Percentiles rank a stretch among this genome's conserved stretches.
Conservation (phyloP, 2,113 vertebrate species). For the Urocynchramus pylzowi region DNA sequence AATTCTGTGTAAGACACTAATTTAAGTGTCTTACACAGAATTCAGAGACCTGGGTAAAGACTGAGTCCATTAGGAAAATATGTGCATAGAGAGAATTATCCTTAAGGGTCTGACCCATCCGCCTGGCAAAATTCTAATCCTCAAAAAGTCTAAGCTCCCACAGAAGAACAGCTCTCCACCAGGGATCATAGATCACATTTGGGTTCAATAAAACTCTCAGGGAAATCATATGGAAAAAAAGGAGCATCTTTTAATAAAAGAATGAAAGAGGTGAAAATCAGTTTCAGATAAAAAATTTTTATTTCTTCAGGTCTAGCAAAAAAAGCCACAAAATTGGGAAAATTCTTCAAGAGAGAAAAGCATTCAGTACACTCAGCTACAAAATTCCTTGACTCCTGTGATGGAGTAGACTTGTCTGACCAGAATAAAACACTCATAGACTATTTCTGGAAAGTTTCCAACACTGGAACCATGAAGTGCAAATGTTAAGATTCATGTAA, state of each 20-base stretch:
- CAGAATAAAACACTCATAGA: background rate
- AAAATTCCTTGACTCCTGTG: background rate
- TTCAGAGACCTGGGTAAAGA: background rate
- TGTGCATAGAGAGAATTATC: background rate
- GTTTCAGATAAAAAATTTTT: background rate
- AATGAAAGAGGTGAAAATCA: background rate
- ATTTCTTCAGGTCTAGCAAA: background rate
- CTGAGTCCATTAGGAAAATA: background rate
- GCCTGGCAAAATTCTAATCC: background rate
- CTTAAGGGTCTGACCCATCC: background rate
- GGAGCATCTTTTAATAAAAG: background rate
- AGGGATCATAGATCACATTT: background rate
- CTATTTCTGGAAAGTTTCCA: background rate
- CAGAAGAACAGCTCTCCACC: background rate
- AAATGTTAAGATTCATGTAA: background rate
- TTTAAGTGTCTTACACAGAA: background rate
- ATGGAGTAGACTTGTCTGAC: background rate
- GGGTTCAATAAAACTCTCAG: background rate
- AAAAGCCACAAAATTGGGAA: background rate
- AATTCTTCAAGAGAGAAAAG: background rate
- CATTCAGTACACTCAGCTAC: background rate
- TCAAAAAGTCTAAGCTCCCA: background rate
- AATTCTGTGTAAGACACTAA: too few relatives aligned
- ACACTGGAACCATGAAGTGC: background rate
- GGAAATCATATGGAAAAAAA: background rate